These are phyloP conservation scores for Slavum lentiscoides DNA, from an alignment of 2,888 invertebrate species.

Conservation along the genomic window DNA sequence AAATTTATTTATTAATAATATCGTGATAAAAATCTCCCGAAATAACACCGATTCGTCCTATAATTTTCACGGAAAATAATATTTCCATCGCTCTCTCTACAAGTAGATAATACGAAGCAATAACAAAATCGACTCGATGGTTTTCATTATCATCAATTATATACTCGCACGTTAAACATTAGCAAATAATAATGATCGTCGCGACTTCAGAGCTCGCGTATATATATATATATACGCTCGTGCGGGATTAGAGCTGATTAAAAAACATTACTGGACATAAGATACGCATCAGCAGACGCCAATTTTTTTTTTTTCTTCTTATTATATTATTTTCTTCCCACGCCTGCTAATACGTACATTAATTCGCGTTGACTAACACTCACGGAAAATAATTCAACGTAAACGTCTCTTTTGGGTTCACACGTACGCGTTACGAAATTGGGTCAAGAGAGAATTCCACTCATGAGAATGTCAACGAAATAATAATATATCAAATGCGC, in stretches of 20 bases:
- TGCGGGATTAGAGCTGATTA: slow-evolving; percentile 28
- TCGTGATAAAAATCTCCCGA: too few species aligned
- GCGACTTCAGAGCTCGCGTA: background rate
- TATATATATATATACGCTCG: background rate
- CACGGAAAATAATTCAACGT: slow-evolving; percentile 11
- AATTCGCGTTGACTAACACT: background rate
- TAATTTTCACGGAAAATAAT: slow-evolving; percentile 8
- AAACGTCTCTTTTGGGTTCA: slow-evolving; percentile 18
- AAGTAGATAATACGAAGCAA: background rate
- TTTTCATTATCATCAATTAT: slow-evolving; percentile 25
- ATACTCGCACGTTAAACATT: background rate
- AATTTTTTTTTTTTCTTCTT: background rate
- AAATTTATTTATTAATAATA: too few species aligned
- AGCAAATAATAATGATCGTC: slow-evolving; percentile 20
- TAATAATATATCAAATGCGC: background rate
- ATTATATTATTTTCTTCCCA: slow-evolving; percentile 19
- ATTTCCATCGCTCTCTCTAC: background rate
- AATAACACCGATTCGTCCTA: background rate
- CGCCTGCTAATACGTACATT: slow-evolving; percentile 7
- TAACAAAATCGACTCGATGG: slow-evolving; percentile 11
- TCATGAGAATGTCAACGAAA: slow-evolving; percentile 26
- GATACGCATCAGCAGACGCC: background rate
- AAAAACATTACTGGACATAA: slow-evolving; percentile 47
- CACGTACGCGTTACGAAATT: slow-evolving; percentile 25
- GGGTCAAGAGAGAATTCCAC: slow-evolving; percentile 47